Conservation (phyloP, 1,140 invertebrate genomes). For the Atta texana region DNA sequence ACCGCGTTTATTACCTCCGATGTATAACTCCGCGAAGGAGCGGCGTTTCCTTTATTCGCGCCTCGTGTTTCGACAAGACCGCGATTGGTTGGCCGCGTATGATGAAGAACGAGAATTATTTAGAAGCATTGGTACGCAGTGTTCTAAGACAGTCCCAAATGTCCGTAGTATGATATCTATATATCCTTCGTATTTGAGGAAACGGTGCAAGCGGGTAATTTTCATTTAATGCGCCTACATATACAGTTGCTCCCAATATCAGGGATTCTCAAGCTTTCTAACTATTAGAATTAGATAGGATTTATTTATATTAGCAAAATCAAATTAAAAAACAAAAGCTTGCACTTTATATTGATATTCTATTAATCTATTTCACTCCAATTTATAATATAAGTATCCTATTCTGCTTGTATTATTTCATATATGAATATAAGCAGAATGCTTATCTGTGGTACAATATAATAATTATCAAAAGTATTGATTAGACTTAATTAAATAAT, state of each 20-base stretch:
- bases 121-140: slow-evolving; percentile 38
- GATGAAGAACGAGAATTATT: slow-evolving; percentile 41
- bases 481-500: neutral
- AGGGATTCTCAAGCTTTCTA: slow-evolving; percentile 26
- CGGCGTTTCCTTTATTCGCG: neutral
- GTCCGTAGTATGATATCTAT: slow-evolving; percentile 24
- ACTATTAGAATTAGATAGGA: neutral
- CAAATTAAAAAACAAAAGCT: neutral
- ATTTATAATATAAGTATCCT: neutral
- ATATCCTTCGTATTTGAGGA: neutral
- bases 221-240: slow-evolving; percentile 47
- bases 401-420: too few relatives aligned
- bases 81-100: neutral
- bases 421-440: neutral
- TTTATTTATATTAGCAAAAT: neutral
- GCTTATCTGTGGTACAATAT: neutral
- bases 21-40: slow-evolving; percentile 35
- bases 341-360: neutral
- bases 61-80: neutral
- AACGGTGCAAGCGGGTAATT: slow-evolving; percentile 40
- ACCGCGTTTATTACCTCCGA: slow-evolving; percentile 56
- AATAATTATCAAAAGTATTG: too few relatives aligned
- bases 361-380: too few relatives aligned
- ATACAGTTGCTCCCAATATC: neutral
- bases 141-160: slow-evolving; percentile 48